A percentile compares a stretch with the other conserved stretches of the same genome.
phyloP scores from a whole-genome alignment of 2,888 invertebrate species.

The Philhelius pedissequus region DNA sequence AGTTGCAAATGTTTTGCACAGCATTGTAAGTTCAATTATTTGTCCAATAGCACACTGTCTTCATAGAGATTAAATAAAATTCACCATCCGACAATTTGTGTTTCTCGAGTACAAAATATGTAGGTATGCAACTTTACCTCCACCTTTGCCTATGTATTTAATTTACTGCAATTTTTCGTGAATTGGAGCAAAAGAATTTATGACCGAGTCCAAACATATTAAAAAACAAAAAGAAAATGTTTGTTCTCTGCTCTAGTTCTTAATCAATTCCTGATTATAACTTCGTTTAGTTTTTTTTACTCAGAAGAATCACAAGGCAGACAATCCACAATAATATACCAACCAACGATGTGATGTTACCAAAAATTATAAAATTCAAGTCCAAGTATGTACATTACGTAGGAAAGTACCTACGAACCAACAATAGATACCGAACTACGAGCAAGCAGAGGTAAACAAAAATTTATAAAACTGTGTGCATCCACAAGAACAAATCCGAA shows the following conservation, averaged over 20 bases:
- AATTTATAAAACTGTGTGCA: background rate
- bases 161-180: background rate
- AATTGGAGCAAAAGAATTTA: constrained; percentile 60
- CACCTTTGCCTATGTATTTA: background rate
- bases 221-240: background rate
- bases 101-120: background rate
- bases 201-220: constrained; percentile 35
- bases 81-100: background rate
- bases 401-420: too few species aligned
- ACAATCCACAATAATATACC: background rate
- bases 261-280: constrained; percentile 24
- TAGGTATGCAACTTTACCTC: background rate
- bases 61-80: background rate
- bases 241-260: constrained; percentile 48
- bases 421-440: background rate
- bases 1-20: too few species aligned
- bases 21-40: too few species aligned
- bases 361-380: background rate
- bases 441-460: background rate
- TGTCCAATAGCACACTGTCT: too few species aligned
- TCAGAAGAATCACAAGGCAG: background rate
- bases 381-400: too few species aligned
- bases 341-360: background rate
- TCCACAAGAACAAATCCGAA: background rate
- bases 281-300: constrained; percentile 27